phyloP scores from a whole-genome alignment of 2,113 vertebrate genomes.

The Forbesichthys papilliferus region DNA sequence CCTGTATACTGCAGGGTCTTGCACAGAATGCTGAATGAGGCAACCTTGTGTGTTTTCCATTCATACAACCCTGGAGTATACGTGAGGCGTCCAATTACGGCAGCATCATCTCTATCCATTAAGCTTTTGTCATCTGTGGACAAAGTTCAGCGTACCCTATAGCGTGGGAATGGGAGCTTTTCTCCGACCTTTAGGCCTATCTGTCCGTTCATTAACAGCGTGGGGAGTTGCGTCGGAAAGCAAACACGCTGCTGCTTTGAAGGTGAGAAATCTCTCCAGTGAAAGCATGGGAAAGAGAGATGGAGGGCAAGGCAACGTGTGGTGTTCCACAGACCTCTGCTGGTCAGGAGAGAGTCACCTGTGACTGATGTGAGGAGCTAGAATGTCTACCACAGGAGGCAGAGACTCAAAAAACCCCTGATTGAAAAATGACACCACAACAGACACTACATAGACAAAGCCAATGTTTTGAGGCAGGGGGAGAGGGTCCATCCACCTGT shows the following conservation, averaged over 20 bases:
- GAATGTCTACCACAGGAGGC: too few species aligned
- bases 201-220: constrained; percentile 47
- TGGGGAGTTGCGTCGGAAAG: constrained; percentile 13
- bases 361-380: too few species aligned
- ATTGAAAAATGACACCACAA: constrained; percentile 1
- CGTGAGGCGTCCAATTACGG: constrained; percentile 15
- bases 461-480: not conserved
- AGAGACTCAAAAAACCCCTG: constrained; percentile 11
- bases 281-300: constrained; percentile 57
- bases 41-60: not conserved
- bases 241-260: constrained; percentile 46
- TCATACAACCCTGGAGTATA: constrained; percentile 18
- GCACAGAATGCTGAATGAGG: not conserved
- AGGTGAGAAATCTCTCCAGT: constrained; percentile 56
- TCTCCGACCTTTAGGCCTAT: constrained; percentile 6
- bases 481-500: constrained; percentile 12
- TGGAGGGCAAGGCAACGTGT: constrained; percentile 3
- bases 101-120: constrained; percentile 21
- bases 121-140: not conserved
- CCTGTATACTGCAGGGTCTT: too few species aligned
- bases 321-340: too few species aligned
- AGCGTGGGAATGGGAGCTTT: constrained; percentile 34
- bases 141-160: not conserved
- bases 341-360: too few species aligned
- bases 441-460: constrained; percentile 5